Evolutionary conservation across 2,888 invertebrate genomes (phyloP).

Genomic region (Aphidius colemani): DNA sequence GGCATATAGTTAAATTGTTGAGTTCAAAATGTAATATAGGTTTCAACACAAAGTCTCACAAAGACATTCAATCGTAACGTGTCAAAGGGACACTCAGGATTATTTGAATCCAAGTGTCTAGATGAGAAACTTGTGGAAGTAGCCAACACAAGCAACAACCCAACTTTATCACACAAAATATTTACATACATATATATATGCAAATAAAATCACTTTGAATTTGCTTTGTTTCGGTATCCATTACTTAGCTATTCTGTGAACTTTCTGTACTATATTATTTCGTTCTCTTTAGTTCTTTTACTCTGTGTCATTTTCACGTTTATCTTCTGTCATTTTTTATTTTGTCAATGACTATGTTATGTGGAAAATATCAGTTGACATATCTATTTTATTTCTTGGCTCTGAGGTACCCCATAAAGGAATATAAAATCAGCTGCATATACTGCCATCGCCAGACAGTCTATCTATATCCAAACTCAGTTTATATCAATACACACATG

Average conservation of each 20-base stretch:
- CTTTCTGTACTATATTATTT: neutral
- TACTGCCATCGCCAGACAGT: too few relatives aligned
- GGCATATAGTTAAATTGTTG: too few relatives aligned
- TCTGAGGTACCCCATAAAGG: slow-evolving; percentile 14
- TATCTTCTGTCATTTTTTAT: too few relatives aligned
- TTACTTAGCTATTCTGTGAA: slow-evolving; percentile 28
- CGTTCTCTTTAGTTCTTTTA: too few relatives aligned
- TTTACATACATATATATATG: neutral
- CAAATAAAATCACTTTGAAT: slow-evolving; percentile 34
- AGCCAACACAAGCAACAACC: neutral
- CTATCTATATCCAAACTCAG: too few relatives aligned
- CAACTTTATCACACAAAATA: neutral
- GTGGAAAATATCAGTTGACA: too few relatives aligned
- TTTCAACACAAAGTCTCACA: too few relatives aligned
- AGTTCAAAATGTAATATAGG: too few relatives aligned
- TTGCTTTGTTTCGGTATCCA: slow-evolving; percentile 35
- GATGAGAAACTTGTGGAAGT: neutral
- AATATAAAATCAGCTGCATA: slow-evolving; percentile 29
- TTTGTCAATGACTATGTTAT: too few relatives aligned
- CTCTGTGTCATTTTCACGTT: too few relatives aligned
- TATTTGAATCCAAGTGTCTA: neutral
- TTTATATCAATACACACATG: too few relatives aligned
- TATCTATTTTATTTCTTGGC: too few relatives aligned
- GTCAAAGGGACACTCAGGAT: slow-evolving; percentile 9
- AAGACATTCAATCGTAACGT: neutral